Evolutionary conservation across 37 sponge, comb jelly and placozoan genomes (phyloP).

Genomic region (Axinella damicornis): DNA sequence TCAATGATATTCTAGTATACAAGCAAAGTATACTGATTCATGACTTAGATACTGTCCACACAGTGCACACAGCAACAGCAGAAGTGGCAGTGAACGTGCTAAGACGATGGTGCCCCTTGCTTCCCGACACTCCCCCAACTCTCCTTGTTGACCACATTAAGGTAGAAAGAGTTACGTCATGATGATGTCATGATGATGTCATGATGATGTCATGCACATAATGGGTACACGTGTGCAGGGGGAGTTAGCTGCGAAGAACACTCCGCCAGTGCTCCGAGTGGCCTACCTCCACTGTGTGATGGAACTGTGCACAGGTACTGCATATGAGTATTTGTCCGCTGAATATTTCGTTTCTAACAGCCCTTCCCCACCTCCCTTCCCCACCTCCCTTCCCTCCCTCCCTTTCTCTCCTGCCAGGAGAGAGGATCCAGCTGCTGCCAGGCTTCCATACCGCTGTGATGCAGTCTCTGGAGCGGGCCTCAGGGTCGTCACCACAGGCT

Average conservation of each 20-base stretch:
- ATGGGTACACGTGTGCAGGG: too few relatives aligned
- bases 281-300: constrained; percentile 47
- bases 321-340: neutral
- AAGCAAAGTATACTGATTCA: neutral
- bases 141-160: constrained; percentile 21
- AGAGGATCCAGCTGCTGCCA: constrained; percentile 1
- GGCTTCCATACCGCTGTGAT: neutral
- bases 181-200: too few relatives aligned
- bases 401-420: neutral
- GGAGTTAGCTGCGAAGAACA: constrained; percentile 18
- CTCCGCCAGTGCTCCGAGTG: constrained; percentile 16
- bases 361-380: too few relatives aligned
- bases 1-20: too few relatives aligned
- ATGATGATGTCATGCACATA: too few relatives aligned
- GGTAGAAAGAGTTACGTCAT: neutral
- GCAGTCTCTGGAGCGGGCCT: constrained; percentile 30
- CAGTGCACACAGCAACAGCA: constrained; percentile 39
- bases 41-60: neutral
- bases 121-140: neutral
- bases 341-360: too few relatives aligned
- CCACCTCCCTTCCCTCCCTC: neutral
- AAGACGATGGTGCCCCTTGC: constrained; percentile 15
- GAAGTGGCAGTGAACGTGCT: constrained; percentile 5
- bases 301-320: constrained; percentile 2
- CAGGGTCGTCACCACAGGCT: constrained; percentile 14